phyloP scores from a whole-genome alignment of 2,797 vertebrate species.

The Enteromius argenteus region DNA sequence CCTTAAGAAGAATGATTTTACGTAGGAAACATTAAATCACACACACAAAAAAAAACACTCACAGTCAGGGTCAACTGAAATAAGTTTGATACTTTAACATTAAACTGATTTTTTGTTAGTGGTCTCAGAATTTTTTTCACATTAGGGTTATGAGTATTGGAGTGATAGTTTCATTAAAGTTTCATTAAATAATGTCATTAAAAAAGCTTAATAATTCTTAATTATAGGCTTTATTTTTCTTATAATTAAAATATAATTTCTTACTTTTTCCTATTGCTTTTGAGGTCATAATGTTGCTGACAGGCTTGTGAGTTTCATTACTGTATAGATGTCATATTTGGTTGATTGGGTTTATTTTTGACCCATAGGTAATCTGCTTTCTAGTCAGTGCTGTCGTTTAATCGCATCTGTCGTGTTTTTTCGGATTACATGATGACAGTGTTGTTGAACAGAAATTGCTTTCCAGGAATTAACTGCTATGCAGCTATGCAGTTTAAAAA shows the following conservation, averaged over 20 bases:
- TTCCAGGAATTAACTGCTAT: constrained; percentile 14
- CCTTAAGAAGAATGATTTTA: background rate
- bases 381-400: background rate
- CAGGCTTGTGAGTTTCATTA: background rate
- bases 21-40: background rate
- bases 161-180: background rate
- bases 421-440: constrained; percentile 18
- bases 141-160: background rate
- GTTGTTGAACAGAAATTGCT: constrained; percentile 15
- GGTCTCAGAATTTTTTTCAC: background rate
- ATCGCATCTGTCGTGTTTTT: background rate
- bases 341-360: constrained; percentile 10
- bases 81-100: background rate
- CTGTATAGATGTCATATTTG: background rate
- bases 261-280: background rate
- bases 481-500: background rate
- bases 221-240: background rate
- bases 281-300: background rate
- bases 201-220: background rate
- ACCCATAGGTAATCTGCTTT: constrained; percentile 1
- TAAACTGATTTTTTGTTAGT: background rate
- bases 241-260: background rate
- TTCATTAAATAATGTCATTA: background rate
- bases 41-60: too few relatives aligned
- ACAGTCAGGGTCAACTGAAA: background rate